Base-by-base conservation (phyloP, 2,113 vertebrate species). In the Syngnathus typhle region DNA sequence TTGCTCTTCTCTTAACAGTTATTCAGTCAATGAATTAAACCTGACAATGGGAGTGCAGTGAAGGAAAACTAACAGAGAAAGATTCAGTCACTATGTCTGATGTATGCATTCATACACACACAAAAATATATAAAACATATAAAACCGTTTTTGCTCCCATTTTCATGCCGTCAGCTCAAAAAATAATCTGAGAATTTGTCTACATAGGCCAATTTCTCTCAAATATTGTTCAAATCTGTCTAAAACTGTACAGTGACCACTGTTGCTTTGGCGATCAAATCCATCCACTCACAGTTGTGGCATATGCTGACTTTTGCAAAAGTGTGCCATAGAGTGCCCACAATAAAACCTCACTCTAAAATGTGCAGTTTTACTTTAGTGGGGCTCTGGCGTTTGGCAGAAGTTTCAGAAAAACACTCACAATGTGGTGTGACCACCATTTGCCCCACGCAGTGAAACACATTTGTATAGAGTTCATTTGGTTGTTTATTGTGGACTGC, bases 41-140 rank as follows among this genome's bases (percentile, higher is more conserved):
- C n/a, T n/a, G n/a, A n/a, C n/a, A 19, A 19, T 12, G 54, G 66
- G 49, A 64, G 52, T 51, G 71, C 52, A 76, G 32, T 49, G 60
- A 43, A 66, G 58, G 72, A 19, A 73, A 39, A 70, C 18, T 70
- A 21, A 73, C 23, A 64, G 61, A 65, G 70, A 61, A 12, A 71
- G 65, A 64, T 19, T 41, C n/a, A 27, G 21, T 55, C 21, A 27
- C 52, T 55, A 23, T 55, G 4, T 23, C 52, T 27, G 52, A 55
- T 27, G 4, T 23, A 23, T 11, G 10, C 52, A 55, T 23, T 55
- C 5, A 13, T 23, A 55, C n/a, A 13, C n/a, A 8, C 4, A n/a
- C 6, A 55, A 55, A 55, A 12, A 47, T 1, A 46, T 15, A 47
- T 46, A 46, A 12, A 46, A 12, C 0, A 21, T n/a, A 27, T 12